phyloP scores from a whole-genome alignment of 1,140 invertebrate species.

The Cardiocondyla obscurior region DNA sequence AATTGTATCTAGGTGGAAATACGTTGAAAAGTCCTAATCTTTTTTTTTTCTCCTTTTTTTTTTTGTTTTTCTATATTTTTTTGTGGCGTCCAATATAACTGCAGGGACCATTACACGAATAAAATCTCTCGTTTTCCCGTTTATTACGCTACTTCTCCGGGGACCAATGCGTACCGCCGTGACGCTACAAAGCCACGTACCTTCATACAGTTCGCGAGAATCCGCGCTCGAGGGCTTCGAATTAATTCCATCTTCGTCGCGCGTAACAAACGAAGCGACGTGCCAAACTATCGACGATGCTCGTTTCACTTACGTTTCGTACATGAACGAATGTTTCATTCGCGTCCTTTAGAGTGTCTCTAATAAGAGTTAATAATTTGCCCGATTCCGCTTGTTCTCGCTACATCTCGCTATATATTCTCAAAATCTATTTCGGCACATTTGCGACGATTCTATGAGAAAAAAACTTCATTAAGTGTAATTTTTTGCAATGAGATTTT shows the following conservation, averaged over 20 bases:
- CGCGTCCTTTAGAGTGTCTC: not conserved
- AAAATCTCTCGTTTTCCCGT: slow-evolving; percentile 46
- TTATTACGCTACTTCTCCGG: slow-evolving; percentile 6
- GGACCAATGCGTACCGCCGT: slow-evolving; percentile 21
- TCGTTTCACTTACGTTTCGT: slow-evolving; percentile 32
- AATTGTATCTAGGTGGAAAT: slow-evolving; percentile 35
- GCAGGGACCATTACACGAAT: slow-evolving; percentile 42
- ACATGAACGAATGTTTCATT: not conserved
- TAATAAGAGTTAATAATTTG: not conserved
- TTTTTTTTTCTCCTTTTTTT: slow-evolving; percentile 10
- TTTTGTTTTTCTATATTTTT: too few relatives aligned
- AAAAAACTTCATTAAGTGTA: not conserved
- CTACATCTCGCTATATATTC: not conserved
- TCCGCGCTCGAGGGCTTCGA: slow-evolving; percentile 37
- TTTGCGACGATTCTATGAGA: not conserved
- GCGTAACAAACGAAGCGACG: slow-evolving; percentile 31
- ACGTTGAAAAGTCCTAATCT: slow-evolving; percentile 16
- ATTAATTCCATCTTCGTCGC: slow-evolving; percentile 54
- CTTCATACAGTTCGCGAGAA: slow-evolving; percentile 47
- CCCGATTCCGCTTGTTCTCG: not conserved
- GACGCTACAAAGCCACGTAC: slow-evolving; percentile 43
- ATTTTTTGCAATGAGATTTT: not conserved
- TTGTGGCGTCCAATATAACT: slow-evolving; percentile 20
- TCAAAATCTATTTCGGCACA: not conserved
- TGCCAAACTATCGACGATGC: slow-evolving; percentile 44